A percentile compares a stretch with the other conserved stretches of the same genome.
These are phyloP conservation scores for Nomada flava DNA, from an alignment of 2,888 invertebrate species.

Conservation along the genomic window DNA sequence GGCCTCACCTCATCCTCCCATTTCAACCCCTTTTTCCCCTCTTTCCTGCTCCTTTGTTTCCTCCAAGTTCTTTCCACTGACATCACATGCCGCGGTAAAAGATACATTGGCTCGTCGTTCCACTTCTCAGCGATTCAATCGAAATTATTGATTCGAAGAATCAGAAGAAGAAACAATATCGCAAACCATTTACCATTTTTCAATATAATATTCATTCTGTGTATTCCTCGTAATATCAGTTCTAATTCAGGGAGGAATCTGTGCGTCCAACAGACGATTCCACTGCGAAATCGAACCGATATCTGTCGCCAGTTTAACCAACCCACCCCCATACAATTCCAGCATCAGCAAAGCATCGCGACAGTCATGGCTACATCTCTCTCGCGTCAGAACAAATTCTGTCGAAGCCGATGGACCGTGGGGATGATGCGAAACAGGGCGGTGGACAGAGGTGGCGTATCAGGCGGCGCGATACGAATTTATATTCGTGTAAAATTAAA, in stretches of 20 bases:
- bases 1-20: slow-evolving; percentile 62
- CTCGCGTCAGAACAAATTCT: slow-evolving; percentile 20
- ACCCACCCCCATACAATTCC: not conserved
- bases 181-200: not conserved
- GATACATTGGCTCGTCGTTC: not conserved
- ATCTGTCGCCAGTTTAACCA: slow-evolving; percentile 33
- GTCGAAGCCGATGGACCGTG: slow-evolving; percentile 28
- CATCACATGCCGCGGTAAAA: slow-evolving; percentile 8
- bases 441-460: slow-evolving; percentile 52
- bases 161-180: too few relatives aligned
- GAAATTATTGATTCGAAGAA: too few relatives aligned
- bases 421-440: slow-evolving; percentile 16
- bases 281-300: slow-evolving; percentile 60
- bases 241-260: too few relatives aligned
- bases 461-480: slow-evolving; percentile 76
- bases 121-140: too few relatives aligned
- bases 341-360: slow-evolving; percentile 1
- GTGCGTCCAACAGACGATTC: slow-evolving; percentile 15
- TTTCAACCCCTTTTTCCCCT: slow-evolving; percentile 39
- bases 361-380: slow-evolving; percentile 13
- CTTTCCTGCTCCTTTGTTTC: slow-evolving; percentile 5
- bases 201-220: too few relatives aligned
- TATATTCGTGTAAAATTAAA: slow-evolving; percentile 82
- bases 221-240: too few relatives aligned
- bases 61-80: not conserved